Evolutionary conservation across 2,888 invertebrate genomes (phyloP), one percentile per base, ranked within the genome.

Genomic region (Enoplolaimus lenunculus): DNA sequence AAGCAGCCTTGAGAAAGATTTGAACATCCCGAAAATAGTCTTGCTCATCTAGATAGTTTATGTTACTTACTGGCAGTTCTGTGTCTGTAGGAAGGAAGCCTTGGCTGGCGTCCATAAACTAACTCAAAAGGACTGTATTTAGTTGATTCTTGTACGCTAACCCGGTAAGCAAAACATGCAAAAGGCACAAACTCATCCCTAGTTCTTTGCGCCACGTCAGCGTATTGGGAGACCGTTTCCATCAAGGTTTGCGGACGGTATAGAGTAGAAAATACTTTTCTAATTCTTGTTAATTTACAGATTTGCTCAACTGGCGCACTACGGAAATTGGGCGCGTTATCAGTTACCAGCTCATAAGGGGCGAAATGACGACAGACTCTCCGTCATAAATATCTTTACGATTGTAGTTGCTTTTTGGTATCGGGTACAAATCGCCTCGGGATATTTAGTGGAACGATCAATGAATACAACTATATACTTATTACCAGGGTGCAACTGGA

Each of bases 401-500:
- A 45, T 45, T 13, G 7, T 45, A 13, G 45, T 45, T 7, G 45
- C 45, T 21, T 45, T 45, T 7, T 45, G 21, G 21, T 21, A 7
- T 45, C 7, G 45, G 7, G 45, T 45, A 21, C 45, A 45, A 13
- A 45, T 45, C 7, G 45, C 45, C 45, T 45, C 45, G 7, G 21
- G 21, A 45, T 45, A 69, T 29, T 69, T 69, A 2, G 69, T 69
- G 2, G 62, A 31, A 66, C 30, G 31, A 3, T 69, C 69, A 33
- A 33, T 59, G 31, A 66, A 69, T n/a, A 69, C 30, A 13, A 69
- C 35, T 28, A 69, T 26, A 66, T 69, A 69, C 31, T 66, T 69
- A 29, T 69, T 67, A 7, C 68, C 68, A 60, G n/a, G n/a, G n/a
- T n/a, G n/a, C n/a, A n/a, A n/a, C n/a, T n/a, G n/a, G n/a, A n/a